These are phyloP conservation scores for Gorsachius magnificus DNA, from an alignment of 2,797 vertebrate species.

Conservation along the genomic window DNA sequence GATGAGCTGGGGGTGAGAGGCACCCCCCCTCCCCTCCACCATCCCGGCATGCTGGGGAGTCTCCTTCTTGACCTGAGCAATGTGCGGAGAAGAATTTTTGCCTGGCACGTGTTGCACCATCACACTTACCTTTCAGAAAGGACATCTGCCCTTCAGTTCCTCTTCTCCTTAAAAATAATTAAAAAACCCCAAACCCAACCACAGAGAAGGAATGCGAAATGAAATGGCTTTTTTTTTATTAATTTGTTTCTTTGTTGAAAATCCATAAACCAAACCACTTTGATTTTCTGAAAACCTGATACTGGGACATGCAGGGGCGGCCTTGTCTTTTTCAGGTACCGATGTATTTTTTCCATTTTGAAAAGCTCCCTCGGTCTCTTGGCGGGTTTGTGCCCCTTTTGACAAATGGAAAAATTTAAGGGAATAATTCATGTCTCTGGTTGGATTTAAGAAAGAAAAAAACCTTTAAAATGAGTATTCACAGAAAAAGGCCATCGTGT, in stretches of 20 bases:
- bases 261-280: neutral
- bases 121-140: neutral
- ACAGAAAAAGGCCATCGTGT: neutral
- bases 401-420: neutral
- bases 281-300: neutral
- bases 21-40: neutral
- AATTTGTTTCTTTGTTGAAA: neutral
- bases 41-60: neutral
- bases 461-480: neutral
- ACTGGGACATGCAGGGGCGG: neutral
- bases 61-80: neutral
- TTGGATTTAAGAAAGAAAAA: neutral
- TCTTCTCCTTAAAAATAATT: neutral
- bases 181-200: too few species aligned
- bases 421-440: neutral
- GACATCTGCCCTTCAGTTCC: neutral
- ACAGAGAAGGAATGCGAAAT: neutral
- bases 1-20: neutral
- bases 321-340: neutral
- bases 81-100: neutral
- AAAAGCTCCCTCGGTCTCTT: neutral
- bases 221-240: neutral
- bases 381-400: neutral
- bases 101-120: neutral
- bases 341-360: neutral